phyloP scores from a whole-genome alignment of 2,888 invertebrate species.

The Amiota minor region DNA sequence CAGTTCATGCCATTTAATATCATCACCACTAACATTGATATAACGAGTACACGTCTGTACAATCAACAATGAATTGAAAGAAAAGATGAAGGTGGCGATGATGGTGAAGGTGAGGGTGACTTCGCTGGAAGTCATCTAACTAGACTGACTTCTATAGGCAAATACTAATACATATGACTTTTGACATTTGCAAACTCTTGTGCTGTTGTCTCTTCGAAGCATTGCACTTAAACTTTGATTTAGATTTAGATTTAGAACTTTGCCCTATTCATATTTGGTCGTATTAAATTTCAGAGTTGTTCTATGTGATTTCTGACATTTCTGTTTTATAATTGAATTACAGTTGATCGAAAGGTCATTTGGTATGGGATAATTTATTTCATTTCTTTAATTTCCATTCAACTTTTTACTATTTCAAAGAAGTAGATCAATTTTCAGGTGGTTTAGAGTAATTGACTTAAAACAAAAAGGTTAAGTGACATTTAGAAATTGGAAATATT shows the following conservation, averaged over 20 bases:
- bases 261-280: neutral
- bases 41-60: neutral
- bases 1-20: neutral
- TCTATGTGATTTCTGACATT: slow-evolving; percentile 48
- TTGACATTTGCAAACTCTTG: slow-evolving; percentile 16
- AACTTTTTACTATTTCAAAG: neutral
- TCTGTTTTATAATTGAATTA: slow-evolving; percentile 47
- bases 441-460: too few species aligned
- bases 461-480: too few species aligned
- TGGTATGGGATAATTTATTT: slow-evolving; percentile 8
- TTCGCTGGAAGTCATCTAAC: too few species aligned
- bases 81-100: too few species aligned
- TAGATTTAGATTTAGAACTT: neutral
- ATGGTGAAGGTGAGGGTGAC: too few species aligned
- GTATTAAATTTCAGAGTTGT: neutral
- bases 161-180: slow-evolving; percentile 14
- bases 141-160: neutral
- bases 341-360: slow-evolving; percentile 50
- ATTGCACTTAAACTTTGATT: too few species aligned
- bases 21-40: neutral
- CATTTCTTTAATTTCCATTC: neutral
- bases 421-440: too few species aligned
- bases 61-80: too few species aligned
- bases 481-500: too few species aligned
- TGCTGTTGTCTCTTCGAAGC: neutral